Evolutionary conservation across 2,888 invertebrate species (phyloP).

Genomic region (Tipula confusa): DNA sequence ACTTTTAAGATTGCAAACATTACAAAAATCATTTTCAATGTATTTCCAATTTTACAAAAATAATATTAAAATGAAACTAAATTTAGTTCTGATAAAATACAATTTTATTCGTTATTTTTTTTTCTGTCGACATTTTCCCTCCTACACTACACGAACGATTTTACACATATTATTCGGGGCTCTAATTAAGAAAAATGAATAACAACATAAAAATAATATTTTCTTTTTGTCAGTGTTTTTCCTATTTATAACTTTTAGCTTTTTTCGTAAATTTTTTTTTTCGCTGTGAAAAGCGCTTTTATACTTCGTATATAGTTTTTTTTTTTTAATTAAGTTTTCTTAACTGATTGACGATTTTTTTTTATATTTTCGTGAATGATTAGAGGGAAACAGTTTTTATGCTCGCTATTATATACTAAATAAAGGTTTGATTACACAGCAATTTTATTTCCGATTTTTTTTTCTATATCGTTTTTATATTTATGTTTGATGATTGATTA

Average conservation of each 20-base stretch:
- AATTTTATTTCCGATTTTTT: not conserved
- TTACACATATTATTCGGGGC: not conserved
- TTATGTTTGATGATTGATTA: conserved; percentile 3
- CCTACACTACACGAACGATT: too few species aligned
- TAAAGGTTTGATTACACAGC: conserved; percentile 15
- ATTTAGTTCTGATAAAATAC: not conserved
- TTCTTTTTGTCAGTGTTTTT: not conserved
- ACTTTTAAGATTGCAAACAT: not conserved
- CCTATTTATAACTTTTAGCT: not conserved
- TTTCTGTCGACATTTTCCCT: not conserved
- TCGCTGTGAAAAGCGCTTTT: not conserved
- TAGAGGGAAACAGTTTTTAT: not conserved
- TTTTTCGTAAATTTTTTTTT: too few species aligned
- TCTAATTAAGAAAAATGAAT: not conserved
- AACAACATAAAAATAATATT: not conserved
- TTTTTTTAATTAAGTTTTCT: conserved; percentile 3
- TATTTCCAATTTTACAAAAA: not conserved
- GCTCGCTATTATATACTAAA: not conserved
- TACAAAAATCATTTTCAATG: not conserved
- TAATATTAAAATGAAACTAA: not conserved
- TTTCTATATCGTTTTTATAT: not conserved
- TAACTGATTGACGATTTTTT: conserved; percentile 10
- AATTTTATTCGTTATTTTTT: not conserved
- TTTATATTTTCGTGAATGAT: too few species aligned
- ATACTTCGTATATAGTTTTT: not conserved